A percentile compares a stretch with the other conserved stretches of the same genome.
These are phyloP conservation scores for Noctua comes DNA, from an alignment of 2,888 invertebrate species.

Conservation along the genomic window DNA sequence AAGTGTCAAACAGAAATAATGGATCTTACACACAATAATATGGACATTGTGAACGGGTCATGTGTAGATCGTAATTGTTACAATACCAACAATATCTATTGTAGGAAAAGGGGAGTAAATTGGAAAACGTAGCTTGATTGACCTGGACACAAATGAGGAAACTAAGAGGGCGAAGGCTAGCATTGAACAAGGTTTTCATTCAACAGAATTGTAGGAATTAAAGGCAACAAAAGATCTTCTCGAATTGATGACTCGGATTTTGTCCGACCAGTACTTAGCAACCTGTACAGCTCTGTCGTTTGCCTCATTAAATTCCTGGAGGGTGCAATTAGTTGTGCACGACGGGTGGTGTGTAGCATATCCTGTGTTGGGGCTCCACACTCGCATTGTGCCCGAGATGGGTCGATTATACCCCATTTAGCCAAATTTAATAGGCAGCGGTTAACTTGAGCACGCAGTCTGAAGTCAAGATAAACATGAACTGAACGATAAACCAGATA, in stretches of 20 bases:
- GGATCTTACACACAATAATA: not conserved
- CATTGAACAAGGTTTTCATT: not conserved
- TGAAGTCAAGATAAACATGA: not conserved
- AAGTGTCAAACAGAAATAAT: not conserved
- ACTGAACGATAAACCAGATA: not conserved
- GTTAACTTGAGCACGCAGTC: too few species aligned
- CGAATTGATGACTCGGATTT: too few species aligned
- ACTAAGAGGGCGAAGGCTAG: not conserved
- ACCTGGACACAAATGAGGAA: not conserved
- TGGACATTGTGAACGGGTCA: not conserved
- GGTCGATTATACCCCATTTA: too few species aligned
- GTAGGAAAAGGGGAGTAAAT: not conserved
- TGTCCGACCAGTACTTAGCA: too few species aligned
- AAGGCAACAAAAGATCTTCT: not conserved
- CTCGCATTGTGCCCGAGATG: too few species aligned
- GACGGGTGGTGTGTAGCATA: too few species aligned
- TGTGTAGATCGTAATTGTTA: not conserved
- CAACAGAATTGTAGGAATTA: not conserved
- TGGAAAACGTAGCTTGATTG: not conserved
- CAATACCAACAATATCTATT: slow-evolving; percentile 1
- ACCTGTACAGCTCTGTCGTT: too few species aligned
- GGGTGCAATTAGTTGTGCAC: too few species aligned
- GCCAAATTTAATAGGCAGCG: too few species aligned
- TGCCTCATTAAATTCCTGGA: too few species aligned
- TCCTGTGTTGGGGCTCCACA: too few species aligned